phyloP scores from a whole-genome alignment of 2,888 invertebrate species.

The Watsonalla cultraria region DNA sequence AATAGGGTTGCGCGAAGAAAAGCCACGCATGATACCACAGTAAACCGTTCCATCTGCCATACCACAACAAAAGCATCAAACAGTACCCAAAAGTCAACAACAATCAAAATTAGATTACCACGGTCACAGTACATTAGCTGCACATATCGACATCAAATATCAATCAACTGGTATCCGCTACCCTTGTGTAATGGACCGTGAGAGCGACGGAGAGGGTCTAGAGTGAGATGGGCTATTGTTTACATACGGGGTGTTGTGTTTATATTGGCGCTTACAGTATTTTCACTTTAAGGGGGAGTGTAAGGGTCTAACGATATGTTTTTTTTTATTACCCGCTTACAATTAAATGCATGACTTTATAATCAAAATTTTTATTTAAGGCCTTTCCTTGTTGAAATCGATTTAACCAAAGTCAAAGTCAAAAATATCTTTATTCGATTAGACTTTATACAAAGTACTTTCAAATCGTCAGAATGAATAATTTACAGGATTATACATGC shows the following conservation, averaged over 20 bases:
- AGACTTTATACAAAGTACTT: too few species aligned
- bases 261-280: not conserved
- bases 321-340: not conserved
- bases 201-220: constrained; percentile 11
- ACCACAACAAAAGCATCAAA: not conserved
- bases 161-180: constrained; percentile 35
- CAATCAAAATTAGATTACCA: not conserved
- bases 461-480: too few species aligned
- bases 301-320: not conserved
- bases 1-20: too few species aligned
- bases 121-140: constrained; percentile 33
- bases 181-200: constrained; percentile 36
- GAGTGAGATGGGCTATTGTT: constrained; percentile 1
- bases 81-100: not conserved
- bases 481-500: too few species aligned
- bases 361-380: too few species aligned
- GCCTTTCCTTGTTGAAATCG: too few species aligned
- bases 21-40: too few species aligned
- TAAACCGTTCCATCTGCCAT: too few species aligned
- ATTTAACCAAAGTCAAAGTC: too few species aligned
- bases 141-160: constrained; percentile 37
- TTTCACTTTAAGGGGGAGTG: not conserved
- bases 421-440: too few species aligned
- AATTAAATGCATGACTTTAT: too few species aligned
- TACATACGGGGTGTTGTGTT: constrained; percentile 4